phyloP scores from a whole-genome alignment of 2,797 vertebrate species.

The Lutjanus argentimaculatus region DNA sequence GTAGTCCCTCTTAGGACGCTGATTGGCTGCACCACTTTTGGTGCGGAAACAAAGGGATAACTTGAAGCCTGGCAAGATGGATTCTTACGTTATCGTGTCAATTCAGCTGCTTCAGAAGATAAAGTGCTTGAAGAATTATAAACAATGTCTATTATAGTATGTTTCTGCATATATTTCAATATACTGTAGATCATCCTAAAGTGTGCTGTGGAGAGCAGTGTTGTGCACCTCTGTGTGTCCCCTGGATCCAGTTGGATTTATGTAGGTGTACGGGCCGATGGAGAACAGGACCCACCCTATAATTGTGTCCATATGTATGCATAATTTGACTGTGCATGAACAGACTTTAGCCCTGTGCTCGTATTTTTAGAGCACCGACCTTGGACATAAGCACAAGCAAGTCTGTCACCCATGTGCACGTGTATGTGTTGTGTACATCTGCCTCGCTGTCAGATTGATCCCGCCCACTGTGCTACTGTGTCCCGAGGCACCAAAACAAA shows the following conservation, averaged over 20 bases:
- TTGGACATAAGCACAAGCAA: constrained; percentile 42
- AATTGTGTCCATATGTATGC: constrained; percentile 10
- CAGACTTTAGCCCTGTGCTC: constrained; percentile 6
- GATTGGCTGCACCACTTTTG: too few relatives aligned
- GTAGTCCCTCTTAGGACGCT: too few relatives aligned
- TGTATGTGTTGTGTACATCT: constrained; percentile 21
- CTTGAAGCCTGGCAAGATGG: too few relatives aligned
- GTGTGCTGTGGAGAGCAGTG: constrained; percentile 49
- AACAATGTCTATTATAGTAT: too few relatives aligned
- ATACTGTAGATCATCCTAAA: not conserved
- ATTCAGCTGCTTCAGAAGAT: too few relatives aligned
- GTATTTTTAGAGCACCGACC: constrained; percentile 49
- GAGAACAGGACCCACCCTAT: constrained; percentile 15
- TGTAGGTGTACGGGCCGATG: constrained; percentile 2
- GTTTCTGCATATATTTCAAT: too few relatives aligned
- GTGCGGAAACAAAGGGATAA: too few relatives aligned
- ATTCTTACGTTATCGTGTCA: too few relatives aligned
- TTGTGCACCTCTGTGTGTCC: constrained; percentile 32
- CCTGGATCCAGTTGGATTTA: constrained; percentile 13
- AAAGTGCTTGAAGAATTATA: too few relatives aligned
- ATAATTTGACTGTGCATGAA: constrained; percentile 4
- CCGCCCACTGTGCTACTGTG: not conserved
- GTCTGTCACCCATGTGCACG: constrained; percentile 9
- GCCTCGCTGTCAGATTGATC: constrained; percentile 55
- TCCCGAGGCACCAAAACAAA: constrained; percentile 38